These are phyloP conservation scores for Schizotus pectinicornis DNA, from an alignment of 2,888 invertebrate genomes.

Conservation along the genomic window DNA sequence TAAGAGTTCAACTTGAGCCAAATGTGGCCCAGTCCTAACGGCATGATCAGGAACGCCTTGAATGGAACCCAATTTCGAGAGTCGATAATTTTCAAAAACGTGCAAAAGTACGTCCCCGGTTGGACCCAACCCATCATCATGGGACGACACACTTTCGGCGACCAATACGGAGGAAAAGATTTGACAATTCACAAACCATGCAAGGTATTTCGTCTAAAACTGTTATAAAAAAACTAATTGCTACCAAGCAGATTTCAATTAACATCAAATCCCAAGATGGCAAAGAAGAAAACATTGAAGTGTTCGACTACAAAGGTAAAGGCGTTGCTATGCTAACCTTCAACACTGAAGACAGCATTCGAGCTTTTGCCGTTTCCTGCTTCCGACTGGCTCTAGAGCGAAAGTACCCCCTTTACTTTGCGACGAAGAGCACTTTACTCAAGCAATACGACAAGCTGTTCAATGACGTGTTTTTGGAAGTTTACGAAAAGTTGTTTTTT, in stretches of 20 bases:
- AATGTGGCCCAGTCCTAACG: slow-evolving; percentile 89
- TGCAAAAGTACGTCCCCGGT: slow-evolving; percentile 81
- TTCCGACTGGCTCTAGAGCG: slow-evolving; percentile 83
- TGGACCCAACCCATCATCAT: slow-evolving; percentile 85
- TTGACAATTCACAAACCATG: slow-evolving; percentile 60
- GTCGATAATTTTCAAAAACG: slow-evolving; percentile 81
- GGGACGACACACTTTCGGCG: slow-evolving; percentile 85
- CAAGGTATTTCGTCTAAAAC: slow-evolving; percentile 6
- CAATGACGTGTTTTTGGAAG: slow-evolving; percentile 86
- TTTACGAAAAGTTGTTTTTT: slow-evolving; percentile 70
- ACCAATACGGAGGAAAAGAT: slow-evolving; percentile 86
- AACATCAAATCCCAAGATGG: slow-evolving; percentile 67
- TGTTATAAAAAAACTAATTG: neutral
- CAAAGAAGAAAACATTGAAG: slow-evolving; percentile 59
- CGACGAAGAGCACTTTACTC: slow-evolving; percentile 86
- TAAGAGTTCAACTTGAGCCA: slow-evolving; percentile 85
- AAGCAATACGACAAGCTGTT: slow-evolving; percentile 86
- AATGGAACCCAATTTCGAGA: slow-evolving; percentile 88
- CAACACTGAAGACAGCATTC: slow-evolving; percentile 83
- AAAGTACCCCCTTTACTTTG: slow-evolving; percentile 83
- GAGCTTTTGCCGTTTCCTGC: slow-evolving; percentile 81
- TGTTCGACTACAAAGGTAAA: slow-evolving; percentile 70
- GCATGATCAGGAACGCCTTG: slow-evolving; percentile 84
- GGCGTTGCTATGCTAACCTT: slow-evolving; percentile 86
- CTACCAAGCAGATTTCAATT: slow-evolving; percentile 21